A percentile compares a stretch with the other conserved stretches of the same genome.
phyloP scores from a whole-genome alignment of 2,888 invertebrate genomes.

The Uloborus plumipes region DNA sequence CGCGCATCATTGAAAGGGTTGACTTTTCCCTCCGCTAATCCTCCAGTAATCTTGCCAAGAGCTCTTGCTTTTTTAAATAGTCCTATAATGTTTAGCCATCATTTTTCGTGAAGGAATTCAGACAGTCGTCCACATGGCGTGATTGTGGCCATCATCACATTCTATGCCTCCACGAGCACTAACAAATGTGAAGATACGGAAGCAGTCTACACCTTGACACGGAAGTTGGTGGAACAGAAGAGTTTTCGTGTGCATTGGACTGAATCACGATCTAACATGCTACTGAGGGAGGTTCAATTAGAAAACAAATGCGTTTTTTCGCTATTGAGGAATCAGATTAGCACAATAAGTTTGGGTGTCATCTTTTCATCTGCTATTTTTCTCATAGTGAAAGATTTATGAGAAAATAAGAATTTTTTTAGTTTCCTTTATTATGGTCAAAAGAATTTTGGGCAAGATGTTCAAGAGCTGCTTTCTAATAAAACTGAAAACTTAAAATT shows the following conservation, averaged over 20 bases:
- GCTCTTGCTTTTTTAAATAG: background rate
- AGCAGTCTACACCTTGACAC: constrained; percentile 22
- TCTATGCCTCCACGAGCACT: constrained; percentile 17
- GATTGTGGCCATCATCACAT: constrained; percentile 13
- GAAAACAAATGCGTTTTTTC: constrained; percentile 14
- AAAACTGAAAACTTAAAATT: no score
- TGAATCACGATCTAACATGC: constrained; percentile 22
- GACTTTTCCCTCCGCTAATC: no score
- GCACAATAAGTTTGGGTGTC: no score
- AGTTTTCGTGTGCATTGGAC: constrained; percentile 27
- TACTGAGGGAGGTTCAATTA: background rate
- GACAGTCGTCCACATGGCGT: constrained; percentile 14
- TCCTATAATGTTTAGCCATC: background rate
- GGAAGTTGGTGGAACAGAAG: constrained; percentile 5
- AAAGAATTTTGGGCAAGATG: no score
- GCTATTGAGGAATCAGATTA: constrained; percentile 2
- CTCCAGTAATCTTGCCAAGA: no score
- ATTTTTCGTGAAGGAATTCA: background rate
- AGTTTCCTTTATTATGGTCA: no score
- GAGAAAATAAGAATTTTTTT: no score
- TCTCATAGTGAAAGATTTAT: no score
- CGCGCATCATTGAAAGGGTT: no score
- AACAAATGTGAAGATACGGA: constrained; percentile 37
- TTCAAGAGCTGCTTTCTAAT: no score
- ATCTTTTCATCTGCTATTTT: no score